Evolutionary conservation across 1,140 invertebrate species (phyloP).

Genomic region (Trichonephila clavata): DNA sequence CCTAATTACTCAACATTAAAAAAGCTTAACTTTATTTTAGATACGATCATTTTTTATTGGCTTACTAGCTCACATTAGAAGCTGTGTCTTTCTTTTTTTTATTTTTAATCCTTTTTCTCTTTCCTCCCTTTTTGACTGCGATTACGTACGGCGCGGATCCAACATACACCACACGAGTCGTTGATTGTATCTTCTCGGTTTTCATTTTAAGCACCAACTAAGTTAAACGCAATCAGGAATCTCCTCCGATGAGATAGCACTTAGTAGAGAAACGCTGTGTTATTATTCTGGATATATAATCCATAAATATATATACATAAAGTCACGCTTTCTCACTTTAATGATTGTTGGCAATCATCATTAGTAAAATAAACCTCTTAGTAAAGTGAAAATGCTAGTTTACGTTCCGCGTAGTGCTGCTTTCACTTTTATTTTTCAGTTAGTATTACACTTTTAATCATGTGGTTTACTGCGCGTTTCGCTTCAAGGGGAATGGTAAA

Average conservation of each 20-base stretch:
- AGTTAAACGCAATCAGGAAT: slow-evolving; percentile 45
- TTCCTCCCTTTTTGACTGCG: neutral
- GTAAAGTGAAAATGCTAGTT: neutral
- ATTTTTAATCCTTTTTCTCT: neutral
- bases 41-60: neutral
- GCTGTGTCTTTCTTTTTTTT: neutral
- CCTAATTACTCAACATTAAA: slow-evolving; percentile 57
- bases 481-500: no score
- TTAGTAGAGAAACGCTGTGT: neutral
- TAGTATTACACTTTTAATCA: neutral
- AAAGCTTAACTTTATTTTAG: slow-evolving; percentile 53
- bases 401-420: neutral
- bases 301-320: slow-evolving; percentile 26
- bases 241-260: slow-evolving; percentile 8
- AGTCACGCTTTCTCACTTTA: slow-evolving; percentile 13
- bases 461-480: neutral
- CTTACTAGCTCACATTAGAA: slow-evolving; percentile 7
- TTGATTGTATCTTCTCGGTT: slow-evolving; percentile 39
- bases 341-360: neutral
- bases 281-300: neutral
- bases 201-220: slow-evolving; percentile 27
- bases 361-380: neutral
- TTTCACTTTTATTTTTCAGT: neutral
- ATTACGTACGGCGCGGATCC: neutral
- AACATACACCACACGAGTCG: neutral